phyloP scores from a whole-genome alignment of 2,113 vertebrate species.

The Lipotes vexillifer region DNA sequence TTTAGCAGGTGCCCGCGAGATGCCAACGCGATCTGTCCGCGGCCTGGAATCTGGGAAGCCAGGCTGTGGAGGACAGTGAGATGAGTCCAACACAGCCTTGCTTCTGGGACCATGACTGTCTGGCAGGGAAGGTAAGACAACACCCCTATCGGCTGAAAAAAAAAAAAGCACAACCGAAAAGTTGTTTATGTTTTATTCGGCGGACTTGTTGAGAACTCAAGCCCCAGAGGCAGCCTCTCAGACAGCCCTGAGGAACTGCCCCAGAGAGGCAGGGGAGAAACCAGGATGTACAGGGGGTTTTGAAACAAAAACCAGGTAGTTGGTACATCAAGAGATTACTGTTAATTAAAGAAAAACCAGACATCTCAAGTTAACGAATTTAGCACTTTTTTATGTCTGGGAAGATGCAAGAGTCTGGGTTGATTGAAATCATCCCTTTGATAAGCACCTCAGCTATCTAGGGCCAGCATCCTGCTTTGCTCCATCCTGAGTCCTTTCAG shows the following conservation, averaged over 20 bases:
- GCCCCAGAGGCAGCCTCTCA: neutral
- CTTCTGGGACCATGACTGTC: neutral
- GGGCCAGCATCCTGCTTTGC: neutral
- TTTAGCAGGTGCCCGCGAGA: neutral
- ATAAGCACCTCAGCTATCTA: accelerated
- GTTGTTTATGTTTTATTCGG: neutral
- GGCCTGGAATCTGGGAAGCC: neutral
- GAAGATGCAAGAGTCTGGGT: neutral
- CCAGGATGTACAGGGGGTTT: neutral
- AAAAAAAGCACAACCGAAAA: neutral
- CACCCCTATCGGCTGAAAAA: neutral
- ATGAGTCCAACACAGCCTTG: accelerated
- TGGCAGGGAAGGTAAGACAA: neutral
- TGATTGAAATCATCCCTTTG: neutral
- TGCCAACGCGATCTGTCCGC: accelerated
- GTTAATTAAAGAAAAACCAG: neutral
- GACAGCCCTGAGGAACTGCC: neutral
- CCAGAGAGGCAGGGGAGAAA: accelerated
- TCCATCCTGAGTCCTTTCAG: neutral
- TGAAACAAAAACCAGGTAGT: neutral
- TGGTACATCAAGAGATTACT: neutral
- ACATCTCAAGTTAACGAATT: neutral
- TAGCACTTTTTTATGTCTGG: accelerated
- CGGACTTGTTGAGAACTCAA: neutral
- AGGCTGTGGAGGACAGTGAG: neutral